Base-by-base conservation (phyloP, 2,888 invertebrate species). In the Hecatera dysodea region DNA sequence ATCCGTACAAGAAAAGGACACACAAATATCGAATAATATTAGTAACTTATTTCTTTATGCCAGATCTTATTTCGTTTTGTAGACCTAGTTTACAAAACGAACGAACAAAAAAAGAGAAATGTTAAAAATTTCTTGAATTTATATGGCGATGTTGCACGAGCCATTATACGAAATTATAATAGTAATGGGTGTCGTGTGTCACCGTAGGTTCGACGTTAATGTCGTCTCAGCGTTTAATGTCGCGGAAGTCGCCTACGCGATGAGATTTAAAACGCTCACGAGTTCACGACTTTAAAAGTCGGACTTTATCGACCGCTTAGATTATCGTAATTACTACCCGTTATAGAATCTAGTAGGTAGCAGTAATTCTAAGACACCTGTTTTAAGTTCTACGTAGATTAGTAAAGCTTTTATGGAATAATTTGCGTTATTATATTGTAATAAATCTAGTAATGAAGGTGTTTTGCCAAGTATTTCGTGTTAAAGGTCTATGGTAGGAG, bases 201-300 rank as follows among this genome's bases (percentile, higher is more conserved):
- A 87, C 84, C 87, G 86, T 78, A 81, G 84, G 87, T 83, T 81
- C 85, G 88, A 87, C 89, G 74, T 88, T 89, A 90, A 88, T 87
- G 86, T 86, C 73, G 75, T 79, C 83, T 78, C 78, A 76, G 71
- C 87, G 77, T 86, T 86, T 90, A 88, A 89, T 87, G 91, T 88
- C 81, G 84, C 90, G 90, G 91, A 91, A 90, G 88, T 90, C 91
- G 91, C 92, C 93, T 89, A 93, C 93, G 90, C 90, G 82, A 61
- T 65, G 62, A 85, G 84, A 92, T 92, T 90, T 86, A 88, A 89
- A 90, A 90, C 77, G 86, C 86, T 89, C 68, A 63, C 79, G 74
- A 77, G 74, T 56, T 36, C 36, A 36, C 56, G 22, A 56, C 56
- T 56, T 59, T 83, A 72, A 76, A 67, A 66, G 48, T 72, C 78